Conservation (phyloP, 2,113 vertebrate species). For the Centrocercus urophasianus region DNA sequence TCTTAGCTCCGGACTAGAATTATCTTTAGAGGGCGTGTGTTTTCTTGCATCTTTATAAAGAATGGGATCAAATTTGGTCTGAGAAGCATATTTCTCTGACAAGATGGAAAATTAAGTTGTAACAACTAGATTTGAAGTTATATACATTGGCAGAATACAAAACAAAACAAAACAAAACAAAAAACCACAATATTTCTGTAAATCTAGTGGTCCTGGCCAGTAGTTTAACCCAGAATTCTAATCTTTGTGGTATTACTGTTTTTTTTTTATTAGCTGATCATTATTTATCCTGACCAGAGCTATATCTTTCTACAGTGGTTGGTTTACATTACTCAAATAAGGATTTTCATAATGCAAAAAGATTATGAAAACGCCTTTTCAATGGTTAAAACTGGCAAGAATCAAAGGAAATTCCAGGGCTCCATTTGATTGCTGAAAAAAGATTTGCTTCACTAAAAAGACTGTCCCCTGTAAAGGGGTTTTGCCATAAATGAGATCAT, state of each 20-base stretch:
- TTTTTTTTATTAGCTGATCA: slow-evolving; percentile 24
- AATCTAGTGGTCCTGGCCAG: slow-evolving; percentile 36
- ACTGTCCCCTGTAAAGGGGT: background rate
- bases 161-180: no score
- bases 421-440: no score
- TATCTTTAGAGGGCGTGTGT: background rate
- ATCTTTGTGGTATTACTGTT: slow-evolving; percentile 32
- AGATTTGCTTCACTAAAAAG: background rate
- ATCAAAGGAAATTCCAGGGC: no score
- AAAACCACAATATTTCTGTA: background rate
- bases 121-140: background rate
- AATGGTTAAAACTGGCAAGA: slow-evolving; percentile 9
- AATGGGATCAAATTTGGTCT: background rate
- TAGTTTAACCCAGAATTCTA: slow-evolving; percentile 46
- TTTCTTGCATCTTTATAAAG: background rate
- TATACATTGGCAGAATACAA: background rate
- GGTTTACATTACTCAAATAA: slow-evolving; percentile 30
- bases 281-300: slow-evolving; percentile 53
- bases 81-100: background rate
- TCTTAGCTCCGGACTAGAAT: background rate
- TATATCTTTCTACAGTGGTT: background rate
- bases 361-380: slow-evolving; percentile 36
- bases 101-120: background rate
- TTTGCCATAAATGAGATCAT: background rate
- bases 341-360: slow-evolving; percentile 23